These are phyloP conservation scores for Platycercus adscitus DNA, from an alignment of 2,113 vertebrate genomes.

Conservation along the genomic window DNA sequence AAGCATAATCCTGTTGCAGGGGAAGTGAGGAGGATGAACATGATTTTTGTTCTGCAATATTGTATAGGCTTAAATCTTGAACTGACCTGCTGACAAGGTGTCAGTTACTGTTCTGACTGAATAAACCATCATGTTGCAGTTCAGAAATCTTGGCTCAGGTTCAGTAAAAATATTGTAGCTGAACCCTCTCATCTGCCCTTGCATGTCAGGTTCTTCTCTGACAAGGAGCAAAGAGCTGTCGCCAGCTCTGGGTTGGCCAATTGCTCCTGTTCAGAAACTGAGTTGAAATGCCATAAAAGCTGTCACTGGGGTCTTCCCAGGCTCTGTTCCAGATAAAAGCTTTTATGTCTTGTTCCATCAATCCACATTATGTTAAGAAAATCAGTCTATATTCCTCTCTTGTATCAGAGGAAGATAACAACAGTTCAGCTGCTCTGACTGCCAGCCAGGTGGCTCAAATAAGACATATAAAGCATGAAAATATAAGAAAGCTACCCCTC, in stretches of 20 bases:
- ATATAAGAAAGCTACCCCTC: background rate
- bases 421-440: background rate
- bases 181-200: background rate
- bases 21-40: background rate
- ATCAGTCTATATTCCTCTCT: constrained; percentile 11
- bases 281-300: constrained; percentile 9
- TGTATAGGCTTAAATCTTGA: background rate
- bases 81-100: background rate
- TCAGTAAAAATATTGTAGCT: background rate
- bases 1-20: background rate
- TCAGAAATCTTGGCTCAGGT: background rate
- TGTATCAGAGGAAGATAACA: background rate
- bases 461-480: background rate
- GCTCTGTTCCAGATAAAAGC: constrained; percentile 27
- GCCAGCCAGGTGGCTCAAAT: background rate
- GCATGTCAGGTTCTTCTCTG: background rate
- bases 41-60: background rate
- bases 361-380: background rate
- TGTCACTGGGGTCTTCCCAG: background rate
- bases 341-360: constrained; percentile 31
- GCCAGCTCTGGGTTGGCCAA: background rate
- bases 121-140: background rate
- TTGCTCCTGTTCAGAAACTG: background rate
- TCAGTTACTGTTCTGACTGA: background rate
- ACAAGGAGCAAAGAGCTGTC: constrained; percentile 16